Evolutionary conservation across 2,113 vertebrate genomes (phyloP), one percentile per base, ranked within the genome.

Genomic region (Onychostruthus taczanowskii): DNA sequence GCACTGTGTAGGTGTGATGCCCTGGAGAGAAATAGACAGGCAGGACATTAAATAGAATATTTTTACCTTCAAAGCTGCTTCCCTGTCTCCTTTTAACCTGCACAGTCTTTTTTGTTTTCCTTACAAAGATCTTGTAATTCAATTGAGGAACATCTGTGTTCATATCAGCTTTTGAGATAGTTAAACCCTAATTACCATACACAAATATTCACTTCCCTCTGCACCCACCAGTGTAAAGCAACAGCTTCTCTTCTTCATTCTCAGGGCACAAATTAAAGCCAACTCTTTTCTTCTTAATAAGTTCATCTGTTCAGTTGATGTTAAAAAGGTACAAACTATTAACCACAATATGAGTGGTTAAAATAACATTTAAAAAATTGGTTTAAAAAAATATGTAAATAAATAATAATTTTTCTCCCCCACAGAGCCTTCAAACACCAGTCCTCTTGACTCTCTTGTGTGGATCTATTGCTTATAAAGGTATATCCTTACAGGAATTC

Each of bases 11-110:
- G 94, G 87, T 77, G 96, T 66, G 81, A 96, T 94, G 79, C 88
- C 91, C 94, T 87, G 81, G 33, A 91, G 93, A 93, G 86, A 86
- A 92, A 87, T 2, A 95, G 81, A 44, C 76, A 91, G 77, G 81
- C 84, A 93, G 83, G 83, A 80, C 90, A 81, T 90, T 79, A 95
- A 94, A 93, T 39, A 75, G 46, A 94, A 69, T 68, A 92, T 75
- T 94, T 94, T 83, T 81, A 88, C 59, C 87, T 96, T 94, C 91
- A 90, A 95, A 95, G 84, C 53, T 47, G n/a, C 43, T 95, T 94
- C 62, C 41, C 52, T 43, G 30, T 89, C 58, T 92, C 52, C 50
- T 89, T 94, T 84, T 31, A 93, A 90, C 69, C 68, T 76, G 75
- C 22, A 83, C 2, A n/a, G 22, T n/a, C 47, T 56, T 73, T 75